Evolutionary conservation across 35 echinoderm and acorn worm genomes (phyloP).

Genomic region (Strongylocentrotus purpuratus): DNA sequence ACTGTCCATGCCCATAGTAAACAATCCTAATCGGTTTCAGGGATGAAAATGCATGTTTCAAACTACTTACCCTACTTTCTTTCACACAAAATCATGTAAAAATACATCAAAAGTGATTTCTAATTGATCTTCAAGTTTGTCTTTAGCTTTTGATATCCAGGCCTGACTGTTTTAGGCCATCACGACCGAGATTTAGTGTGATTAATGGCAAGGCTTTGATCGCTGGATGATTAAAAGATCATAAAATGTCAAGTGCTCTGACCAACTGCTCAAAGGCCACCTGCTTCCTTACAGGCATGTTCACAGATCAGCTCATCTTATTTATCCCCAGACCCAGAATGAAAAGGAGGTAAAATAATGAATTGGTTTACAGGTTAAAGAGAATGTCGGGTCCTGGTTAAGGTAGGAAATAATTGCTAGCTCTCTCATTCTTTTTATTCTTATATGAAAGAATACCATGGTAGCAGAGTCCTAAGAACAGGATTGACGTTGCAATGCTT

Average conservation of each 20-base stretch:
- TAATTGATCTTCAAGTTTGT: background rate
- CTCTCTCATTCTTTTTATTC: too few relatives aligned
- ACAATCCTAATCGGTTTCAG: too few relatives aligned
- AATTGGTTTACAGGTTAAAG: background rate
- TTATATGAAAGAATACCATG: too few relatives aligned
- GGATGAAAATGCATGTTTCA: too few relatives aligned
- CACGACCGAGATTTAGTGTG: background rate
- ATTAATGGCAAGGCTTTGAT: background rate
- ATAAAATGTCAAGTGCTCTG: slow-evolving; percentile 5
- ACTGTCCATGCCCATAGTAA: too few relatives aligned
- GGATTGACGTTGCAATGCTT: too few relatives aligned
- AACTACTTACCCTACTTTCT: too few relatives aligned
- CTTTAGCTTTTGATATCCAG: background rate
- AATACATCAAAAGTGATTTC: background rate
- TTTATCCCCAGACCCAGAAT: background rate
- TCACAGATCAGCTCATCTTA: background rate
- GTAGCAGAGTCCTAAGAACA: too few relatives aligned
- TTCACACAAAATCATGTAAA: too few relatives aligned
- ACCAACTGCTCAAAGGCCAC: slow-evolving; percentile 7
- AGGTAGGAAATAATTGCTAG: too few relatives aligned
- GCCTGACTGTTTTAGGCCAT: background rate
- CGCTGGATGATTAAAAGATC: background rate
- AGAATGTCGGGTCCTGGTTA: too few relatives aligned
- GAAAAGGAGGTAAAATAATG: background rate
- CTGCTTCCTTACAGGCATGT: background rate